Conservation (phyloP, 2,888 invertebrate species). For the Chymomyza caudatula region DNA sequence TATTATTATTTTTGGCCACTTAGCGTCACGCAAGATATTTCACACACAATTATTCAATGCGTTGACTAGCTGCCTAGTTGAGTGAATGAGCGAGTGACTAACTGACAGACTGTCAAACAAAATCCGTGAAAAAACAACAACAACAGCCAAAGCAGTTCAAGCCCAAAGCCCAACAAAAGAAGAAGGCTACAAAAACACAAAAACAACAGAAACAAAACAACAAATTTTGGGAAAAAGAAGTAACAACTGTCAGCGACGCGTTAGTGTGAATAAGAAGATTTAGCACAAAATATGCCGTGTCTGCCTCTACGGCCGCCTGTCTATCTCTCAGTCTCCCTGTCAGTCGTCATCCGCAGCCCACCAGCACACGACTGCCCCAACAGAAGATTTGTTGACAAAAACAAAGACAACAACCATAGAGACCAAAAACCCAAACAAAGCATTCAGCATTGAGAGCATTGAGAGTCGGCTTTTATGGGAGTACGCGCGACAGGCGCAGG, state of each 20-base stretch:
- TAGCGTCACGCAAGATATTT: constrained; percentile 52
- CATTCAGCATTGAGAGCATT: constrained; percentile 32
- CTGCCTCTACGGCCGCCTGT: constrained; percentile 2
- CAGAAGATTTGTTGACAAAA: constrained; percentile 22
- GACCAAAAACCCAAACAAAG: background rate
- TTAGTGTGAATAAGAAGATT: constrained; percentile 69
- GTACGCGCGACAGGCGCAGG: constrained; percentile 46
- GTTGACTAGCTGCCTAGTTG: constrained; percentile 8
- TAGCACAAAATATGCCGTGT: constrained; percentile 59
- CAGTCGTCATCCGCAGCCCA: constrained; percentile 1
- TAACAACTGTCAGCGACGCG: constrained; percentile 62
- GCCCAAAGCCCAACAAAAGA: background rate
- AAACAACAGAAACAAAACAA: constrained; percentile 20
- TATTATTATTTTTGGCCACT: constrained; percentile 53
- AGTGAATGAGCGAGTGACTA: background rate
- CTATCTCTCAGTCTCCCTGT: background rate
- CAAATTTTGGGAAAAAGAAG: constrained; percentile 11
- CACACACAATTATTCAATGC: constrained; percentile 44
- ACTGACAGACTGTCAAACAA: constrained; percentile 39
- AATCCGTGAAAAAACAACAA: constrained; percentile 39
- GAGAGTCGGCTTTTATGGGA: constrained; percentile 24
- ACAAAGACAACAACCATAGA: background rate
- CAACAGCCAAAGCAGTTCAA: constrained; percentile 28
- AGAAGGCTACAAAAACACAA: constrained; percentile 1
- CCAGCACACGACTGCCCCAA: constrained; percentile 30